Conservation (phyloP, 2,797 vertebrate genomes). For the Lagocephalus sceleratus region DNA sequence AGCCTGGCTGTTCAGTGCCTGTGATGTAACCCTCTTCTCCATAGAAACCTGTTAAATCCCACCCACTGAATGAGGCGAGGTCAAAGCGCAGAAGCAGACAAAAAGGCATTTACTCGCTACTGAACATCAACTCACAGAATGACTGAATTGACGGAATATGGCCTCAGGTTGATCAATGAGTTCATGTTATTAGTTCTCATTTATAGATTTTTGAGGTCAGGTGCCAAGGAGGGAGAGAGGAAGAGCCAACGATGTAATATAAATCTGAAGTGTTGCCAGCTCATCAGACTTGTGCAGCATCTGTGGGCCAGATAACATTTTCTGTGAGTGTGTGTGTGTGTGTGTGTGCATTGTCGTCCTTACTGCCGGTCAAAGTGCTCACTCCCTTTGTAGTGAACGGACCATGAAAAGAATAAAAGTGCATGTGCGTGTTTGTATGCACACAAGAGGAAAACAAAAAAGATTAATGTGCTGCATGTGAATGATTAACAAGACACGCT, state of each 20-base stretch:
- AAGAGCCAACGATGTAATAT: slow-evolving; percentile 15
- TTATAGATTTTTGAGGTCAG: slow-evolving; percentile 35
- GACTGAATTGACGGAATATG: slow-evolving; percentile 15
- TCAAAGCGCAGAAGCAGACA: slow-evolving; percentile 16
- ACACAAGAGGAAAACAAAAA: slow-evolving; percentile 11
- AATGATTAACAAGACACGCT: background rate
- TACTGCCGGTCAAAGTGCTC: too few relatives aligned
- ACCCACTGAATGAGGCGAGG: slow-evolving; percentile 38
- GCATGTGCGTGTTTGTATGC: slow-evolving; percentile 1
- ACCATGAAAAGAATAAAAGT: slow-evolving; percentile 15
- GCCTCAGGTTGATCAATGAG: slow-evolving; percentile 15
- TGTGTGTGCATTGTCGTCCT: slow-evolving; percentile 18
- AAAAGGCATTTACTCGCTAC: slow-evolving; percentile 31
- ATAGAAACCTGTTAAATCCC: slow-evolving; percentile 26
- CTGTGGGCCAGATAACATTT: slow-evolving; percentile 48
- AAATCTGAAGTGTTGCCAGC: slow-evolving; percentile 33
- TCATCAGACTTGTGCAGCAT: slow-evolving; percentile 39
- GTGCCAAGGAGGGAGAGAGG: background rate
- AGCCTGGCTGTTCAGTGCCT: slow-evolving; percentile 29
- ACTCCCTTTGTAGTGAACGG: slow-evolving; percentile 15
- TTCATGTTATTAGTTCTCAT: slow-evolving; percentile 14
- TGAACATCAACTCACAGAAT: slow-evolving; percentile 35
- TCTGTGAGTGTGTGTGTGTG: slow-evolving; percentile 11
- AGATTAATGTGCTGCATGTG: background rate
- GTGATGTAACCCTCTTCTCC: slow-evolving; percentile 22